phyloP scores from a whole-genome alignment of 2,113 vertebrate genomes.

The Leptobrachium ailaonicum region DNA sequence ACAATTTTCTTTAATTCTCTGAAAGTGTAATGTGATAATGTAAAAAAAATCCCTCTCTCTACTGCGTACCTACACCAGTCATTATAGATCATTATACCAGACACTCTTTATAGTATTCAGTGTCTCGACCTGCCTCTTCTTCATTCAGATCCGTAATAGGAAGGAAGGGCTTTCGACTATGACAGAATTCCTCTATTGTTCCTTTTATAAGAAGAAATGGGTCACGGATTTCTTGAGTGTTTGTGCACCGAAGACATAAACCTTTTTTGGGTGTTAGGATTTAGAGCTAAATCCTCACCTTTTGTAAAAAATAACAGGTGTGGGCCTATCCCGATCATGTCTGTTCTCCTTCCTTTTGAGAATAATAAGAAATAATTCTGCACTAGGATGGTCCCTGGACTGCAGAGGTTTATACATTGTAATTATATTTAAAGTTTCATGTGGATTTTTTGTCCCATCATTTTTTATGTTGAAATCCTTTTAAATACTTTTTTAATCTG shows the following conservation, averaged over 20 bases:
- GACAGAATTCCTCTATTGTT: slow-evolving; percentile 25
- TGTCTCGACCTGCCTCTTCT: background rate
- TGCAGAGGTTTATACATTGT: too few species aligned
- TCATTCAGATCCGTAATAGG: background rate
- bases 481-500: too few species aligned
- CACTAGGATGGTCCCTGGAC: too few species aligned
- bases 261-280: background rate
- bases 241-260: background rate
- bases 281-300: slow-evolving; percentile 9
- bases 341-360: background rate
- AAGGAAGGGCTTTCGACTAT: background rate
- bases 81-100: background rate
- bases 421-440: too few species aligned
- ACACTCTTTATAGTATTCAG: background rate
- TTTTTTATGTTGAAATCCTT: too few species aligned
- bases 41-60: background rate
- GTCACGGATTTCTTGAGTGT: slow-evolving; percentile 5
- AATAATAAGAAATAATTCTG: too few species aligned
- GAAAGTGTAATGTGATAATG: too few species aligned
- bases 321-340: background rate
- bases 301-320: slow-evolving; percentile 10
- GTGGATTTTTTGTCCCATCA: too few species aligned
- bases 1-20: too few species aligned
- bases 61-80: background rate
- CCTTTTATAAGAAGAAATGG: slow-evolving; percentile 18